Percentiles rank a stretch among this genome's conserved stretches.
Evolutionary conservation across 2,113 vertebrate genomes (phyloP).

Genomic region (Pituophis catenifer): DNA sequence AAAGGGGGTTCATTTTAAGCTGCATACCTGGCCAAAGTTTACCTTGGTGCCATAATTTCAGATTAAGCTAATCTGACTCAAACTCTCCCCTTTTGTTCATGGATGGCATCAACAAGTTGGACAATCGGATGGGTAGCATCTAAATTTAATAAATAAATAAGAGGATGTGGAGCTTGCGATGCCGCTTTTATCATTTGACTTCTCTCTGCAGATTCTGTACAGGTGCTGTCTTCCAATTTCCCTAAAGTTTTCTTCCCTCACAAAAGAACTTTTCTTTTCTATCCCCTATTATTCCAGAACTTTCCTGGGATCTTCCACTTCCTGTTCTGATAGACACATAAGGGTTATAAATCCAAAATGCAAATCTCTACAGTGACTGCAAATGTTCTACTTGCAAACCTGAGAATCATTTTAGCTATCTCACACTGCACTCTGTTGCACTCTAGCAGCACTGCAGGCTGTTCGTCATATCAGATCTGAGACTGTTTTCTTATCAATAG

Average conservation of each 20-base stretch:
- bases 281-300: background rate
- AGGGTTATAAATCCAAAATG: background rate
- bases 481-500: background rate
- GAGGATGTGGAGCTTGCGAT: background rate
- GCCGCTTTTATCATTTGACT: background rate
- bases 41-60: background rate
- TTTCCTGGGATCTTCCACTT: background rate
- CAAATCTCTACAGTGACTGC: background rate
- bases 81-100: background rate
- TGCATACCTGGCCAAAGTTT: background rate
- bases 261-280: background rate
- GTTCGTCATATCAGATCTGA: background rate
- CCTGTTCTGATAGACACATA: background rate
- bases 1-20: background rate
- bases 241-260: background rate
- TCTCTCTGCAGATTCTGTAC: background rate
- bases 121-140: background rate
- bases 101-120: background rate
- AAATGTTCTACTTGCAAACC: rapidly evolving
- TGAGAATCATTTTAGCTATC: background rate
- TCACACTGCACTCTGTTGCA: conserved; percentile 16
- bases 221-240: background rate
- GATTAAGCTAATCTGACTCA: background rate
- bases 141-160: background rate
- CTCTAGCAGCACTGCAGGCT: background rate